A percentile compares a stretch with the other conserved stretches of the same genome.
phyloP scores from a whole-genome alignment of 2,888 invertebrate genomes.

The Rotaria socialis region DNA sequence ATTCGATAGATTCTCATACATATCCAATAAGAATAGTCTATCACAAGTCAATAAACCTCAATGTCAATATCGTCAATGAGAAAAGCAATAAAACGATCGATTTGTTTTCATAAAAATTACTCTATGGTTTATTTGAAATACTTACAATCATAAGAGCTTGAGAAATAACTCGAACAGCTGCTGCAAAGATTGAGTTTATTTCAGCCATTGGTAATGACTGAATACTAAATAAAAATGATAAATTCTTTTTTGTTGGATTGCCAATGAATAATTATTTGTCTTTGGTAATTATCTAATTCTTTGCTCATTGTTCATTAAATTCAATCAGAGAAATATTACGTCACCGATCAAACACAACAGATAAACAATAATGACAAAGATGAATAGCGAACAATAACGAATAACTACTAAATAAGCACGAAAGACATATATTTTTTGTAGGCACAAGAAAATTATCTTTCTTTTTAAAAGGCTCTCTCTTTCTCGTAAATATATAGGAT shows the following conservation, averaged over 20 bases:
- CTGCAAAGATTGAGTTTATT: not conserved
- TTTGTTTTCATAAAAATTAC: no score
- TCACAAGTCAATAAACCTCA: no score
- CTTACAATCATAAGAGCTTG: not conserved
- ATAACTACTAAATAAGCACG: not conserved
- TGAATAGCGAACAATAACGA: not conserved
- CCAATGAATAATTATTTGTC: not conserved
- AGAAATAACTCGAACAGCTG: not conserved
- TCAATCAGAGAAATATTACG: not conserved
- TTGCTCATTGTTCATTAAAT: not conserved
- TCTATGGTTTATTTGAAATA: not conserved
- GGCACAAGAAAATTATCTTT: not conserved
- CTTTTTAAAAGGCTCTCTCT: not conserved
- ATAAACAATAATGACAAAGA: not conserved
- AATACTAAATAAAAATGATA: conserved; percentile 11
- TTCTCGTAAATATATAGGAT: not conserved
- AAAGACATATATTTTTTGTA: not conserved
- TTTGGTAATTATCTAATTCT: not conserved
- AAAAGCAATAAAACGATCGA: no score
- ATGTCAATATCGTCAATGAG: no score
- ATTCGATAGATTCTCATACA: no score
- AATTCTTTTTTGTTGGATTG: no score
- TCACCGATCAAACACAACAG: no score
- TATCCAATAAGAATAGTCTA: no score
- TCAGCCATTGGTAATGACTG: not conserved